A percentile compares a stretch with the other conserved stretches of the same genome.
These are phyloP conservation scores for Leptobrachium leishanense DNA, from an alignment of 2,113 vertebrate genomes.

Conservation along the genomic window DNA sequence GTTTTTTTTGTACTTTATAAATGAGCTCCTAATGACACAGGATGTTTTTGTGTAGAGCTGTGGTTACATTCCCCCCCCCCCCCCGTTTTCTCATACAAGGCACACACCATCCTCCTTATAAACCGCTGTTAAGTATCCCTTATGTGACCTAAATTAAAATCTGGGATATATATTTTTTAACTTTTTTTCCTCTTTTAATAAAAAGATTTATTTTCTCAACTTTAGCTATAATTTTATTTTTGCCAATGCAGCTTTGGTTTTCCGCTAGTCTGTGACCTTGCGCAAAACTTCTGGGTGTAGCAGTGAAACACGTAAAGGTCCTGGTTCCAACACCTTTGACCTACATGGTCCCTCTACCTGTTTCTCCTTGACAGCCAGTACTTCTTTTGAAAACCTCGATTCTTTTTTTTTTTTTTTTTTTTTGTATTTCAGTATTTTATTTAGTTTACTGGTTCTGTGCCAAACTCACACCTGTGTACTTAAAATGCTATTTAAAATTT, in stretches of 20 bases:
- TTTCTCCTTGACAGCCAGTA: no score
- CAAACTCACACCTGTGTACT: constrained; percentile 78
- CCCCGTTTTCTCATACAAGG: not conserved
- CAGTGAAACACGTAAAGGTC: no score
- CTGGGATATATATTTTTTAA: not conserved
- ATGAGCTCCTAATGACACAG: not conserved
- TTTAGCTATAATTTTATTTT: no score
- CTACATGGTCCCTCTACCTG: no score
- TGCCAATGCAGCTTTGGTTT: no score
- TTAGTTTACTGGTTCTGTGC: constrained; percentile 70
- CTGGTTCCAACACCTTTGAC: no score
- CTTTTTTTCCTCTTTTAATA: not conserved
- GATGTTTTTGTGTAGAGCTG: not conserved
- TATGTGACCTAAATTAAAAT: constrained; percentile 19
- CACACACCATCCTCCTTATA: constrained; percentile 9
- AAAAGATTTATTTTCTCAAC: no score
- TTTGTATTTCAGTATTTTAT: constrained; percentile 57
- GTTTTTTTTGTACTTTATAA: no score
- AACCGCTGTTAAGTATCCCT: not conserved
- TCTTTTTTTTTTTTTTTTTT: not conserved
- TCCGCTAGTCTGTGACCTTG: no score
- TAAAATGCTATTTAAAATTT: constrained; percentile 91
- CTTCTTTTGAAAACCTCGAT: not conserved
- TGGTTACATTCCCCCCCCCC: not conserved
- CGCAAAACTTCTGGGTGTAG: no score